These are phyloP conservation scores for Pagetopsis macropterus DNA, from an alignment of 2,797 vertebrate species.

Conservation along the genomic window DNA sequence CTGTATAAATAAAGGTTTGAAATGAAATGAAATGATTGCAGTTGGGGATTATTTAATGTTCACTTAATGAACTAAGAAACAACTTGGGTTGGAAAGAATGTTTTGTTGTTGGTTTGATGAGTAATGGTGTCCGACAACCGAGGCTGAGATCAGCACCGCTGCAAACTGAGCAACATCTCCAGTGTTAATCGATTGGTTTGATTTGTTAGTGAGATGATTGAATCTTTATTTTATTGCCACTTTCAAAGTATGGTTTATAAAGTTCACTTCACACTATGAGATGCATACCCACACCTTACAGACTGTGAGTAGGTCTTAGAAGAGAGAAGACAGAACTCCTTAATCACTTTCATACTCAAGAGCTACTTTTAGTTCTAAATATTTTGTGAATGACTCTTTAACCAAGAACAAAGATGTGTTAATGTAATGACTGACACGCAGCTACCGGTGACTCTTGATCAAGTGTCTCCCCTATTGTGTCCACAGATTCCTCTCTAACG, in stretches of 20 bases:
- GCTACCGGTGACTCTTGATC: not conserved
- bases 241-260: not conserved
- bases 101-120: too few relatives aligned
- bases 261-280: not conserved
- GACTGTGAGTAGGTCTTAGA: too few relatives aligned
- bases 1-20: too few relatives aligned
- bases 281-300: not conserved
- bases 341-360: not conserved
- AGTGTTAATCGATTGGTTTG: not conserved
- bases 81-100: not conserved
- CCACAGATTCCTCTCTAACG: conserved; percentile 92
- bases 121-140: too few relatives aligned
- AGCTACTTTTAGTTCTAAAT: not conserved
- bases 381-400: not conserved
- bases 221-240: not conserved
- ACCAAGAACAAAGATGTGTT: not conserved
- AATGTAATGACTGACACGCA: not conserved
- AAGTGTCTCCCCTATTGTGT: conserved; percentile 40
- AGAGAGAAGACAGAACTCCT: too few relatives aligned
- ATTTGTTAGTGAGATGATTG: not conserved
- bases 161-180: not conserved
- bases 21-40: not conserved
- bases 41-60: not conserved
- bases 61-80: not conserved
- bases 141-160: not conserved